Evolutionary conservation across 2,797 vertebrate genomes (phyloP), one percentile per base, ranked within the genome.

Genomic region (Aplochiton taeniatus): DNA sequence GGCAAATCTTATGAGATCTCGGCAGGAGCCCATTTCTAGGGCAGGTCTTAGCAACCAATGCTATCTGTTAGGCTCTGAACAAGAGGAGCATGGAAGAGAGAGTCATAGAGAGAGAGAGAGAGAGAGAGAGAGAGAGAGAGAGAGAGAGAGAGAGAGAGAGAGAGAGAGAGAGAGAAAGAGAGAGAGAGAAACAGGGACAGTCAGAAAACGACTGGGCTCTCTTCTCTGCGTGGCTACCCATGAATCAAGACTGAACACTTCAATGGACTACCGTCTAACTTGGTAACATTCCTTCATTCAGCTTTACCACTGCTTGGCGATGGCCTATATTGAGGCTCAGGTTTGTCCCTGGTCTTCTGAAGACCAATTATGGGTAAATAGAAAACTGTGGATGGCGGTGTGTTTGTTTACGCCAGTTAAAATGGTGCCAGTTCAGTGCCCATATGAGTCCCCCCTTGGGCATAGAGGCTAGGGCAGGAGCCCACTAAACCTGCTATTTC

Each of bases 1-100:
- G 84, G 86, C 87, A 89, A 84, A 86, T 88, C 85, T 86, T 86
- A 77, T 48, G 56, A 88, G 82, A 84, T 87, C 86, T 91, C 88
- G 48, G 56, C 80, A 79, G 87, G 84, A 91, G 85, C 89, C 88
- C 84, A 85, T 82, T 85, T 90, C 83, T 87, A 76, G 84, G 90
- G 76, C 81, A 74, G 81, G 77, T 84, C 76, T 73, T 76, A 68
- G 83, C 88, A 90, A 87, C 83, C 78, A 84, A 83, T 76, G 67
- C 77, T 63, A 85, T 83, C 82, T 79, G 88, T 88, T 90, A 85
- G 70, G 72, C 75, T 42, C 69, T 72, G 77, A 83, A 79, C 59
- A 70, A 74, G 68, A 79, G 74, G 64, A 74, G 57, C 52, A 65
- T 71, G 65, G 55, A 44, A 52, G 68, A 59, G 63, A 58, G 62